Conservation (phyloP, 1,140 invertebrate genomes). For the Cyclina sinensis region DNA sequence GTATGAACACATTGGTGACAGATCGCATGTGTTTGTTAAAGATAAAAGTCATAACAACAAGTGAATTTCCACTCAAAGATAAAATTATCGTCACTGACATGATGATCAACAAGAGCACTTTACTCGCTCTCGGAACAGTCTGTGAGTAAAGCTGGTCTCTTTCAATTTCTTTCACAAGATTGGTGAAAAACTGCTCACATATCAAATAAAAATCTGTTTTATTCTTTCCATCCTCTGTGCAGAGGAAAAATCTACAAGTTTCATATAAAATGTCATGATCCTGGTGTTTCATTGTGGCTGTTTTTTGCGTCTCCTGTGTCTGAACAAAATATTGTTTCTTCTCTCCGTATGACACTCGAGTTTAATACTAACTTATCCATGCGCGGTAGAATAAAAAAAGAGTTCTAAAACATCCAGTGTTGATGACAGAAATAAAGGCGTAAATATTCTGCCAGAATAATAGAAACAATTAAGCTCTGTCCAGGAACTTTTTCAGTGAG, state of each 20-base stretch:
- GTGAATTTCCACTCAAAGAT: constrained; percentile 74
- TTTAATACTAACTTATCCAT: neutral
- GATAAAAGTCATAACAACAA: constrained; percentile 76
- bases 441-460: too few relatives aligned
- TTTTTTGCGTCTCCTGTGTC: neutral
- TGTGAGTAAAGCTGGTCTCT: constrained; percentile 20
- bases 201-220: neutral
- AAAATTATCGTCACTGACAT: constrained; percentile 59
- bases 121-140: constrained; percentile 15
- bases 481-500: neutral
- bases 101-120: constrained; percentile 39
- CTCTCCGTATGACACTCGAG: neutral
- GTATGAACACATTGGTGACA: constrained; percentile 80
- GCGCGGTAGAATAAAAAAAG: neutral
- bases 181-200: neutral
- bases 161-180: constrained; percentile 1
- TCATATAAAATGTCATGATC: neutral
- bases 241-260: neutral
- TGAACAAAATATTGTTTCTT: neutral
- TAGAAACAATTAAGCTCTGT: too few relatives aligned
- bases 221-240: neutral
- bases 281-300: neutral
- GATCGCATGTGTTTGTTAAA: constrained; percentile 79
- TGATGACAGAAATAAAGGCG: neutral
- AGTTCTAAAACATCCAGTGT: neutral